Evolutionary conservation across 1,140 invertebrate genomes (phyloP).

Genomic region (Euschistus heros): DNA sequence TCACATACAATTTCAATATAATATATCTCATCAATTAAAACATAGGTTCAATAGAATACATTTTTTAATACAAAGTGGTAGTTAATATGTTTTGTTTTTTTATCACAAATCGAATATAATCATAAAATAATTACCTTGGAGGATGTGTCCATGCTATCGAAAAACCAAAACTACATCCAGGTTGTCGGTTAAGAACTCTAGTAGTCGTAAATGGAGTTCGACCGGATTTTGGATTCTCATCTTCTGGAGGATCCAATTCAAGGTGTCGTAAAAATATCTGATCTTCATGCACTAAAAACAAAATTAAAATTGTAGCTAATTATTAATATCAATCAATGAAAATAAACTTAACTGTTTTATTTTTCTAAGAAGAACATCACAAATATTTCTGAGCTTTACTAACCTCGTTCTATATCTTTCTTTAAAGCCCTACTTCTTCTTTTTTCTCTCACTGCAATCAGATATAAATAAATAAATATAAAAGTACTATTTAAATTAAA

Average conservation of each 20-base stretch:
- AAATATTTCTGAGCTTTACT: background rate
- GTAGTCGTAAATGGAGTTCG: slow-evolving; percentile 73
- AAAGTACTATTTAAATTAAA: background rate
- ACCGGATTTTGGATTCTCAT: slow-evolving; percentile 45
- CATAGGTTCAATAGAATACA: too few species aligned
- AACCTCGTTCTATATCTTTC: slow-evolving; percentile 24
- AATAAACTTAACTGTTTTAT: too few species aligned
- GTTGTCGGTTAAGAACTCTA: slow-evolving; percentile 46
- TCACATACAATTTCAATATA: too few species aligned
- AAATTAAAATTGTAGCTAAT: slow-evolving; percentile 15
- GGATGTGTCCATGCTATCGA: slow-evolving; percentile 86
- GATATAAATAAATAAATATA: background rate
- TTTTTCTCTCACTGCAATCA: slow-evolving; percentile 5
- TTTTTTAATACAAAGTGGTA: too few species aligned
- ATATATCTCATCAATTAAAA: too few species aligned
- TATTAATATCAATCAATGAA: background rate
- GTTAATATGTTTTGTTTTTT: too few species aligned
- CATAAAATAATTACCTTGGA: slow-evolving; percentile 39
- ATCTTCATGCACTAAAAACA: slow-evolving; percentile 38
- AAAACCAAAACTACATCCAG: slow-evolving; percentile 62
- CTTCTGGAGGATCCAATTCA: slow-evolving; percentile 62
- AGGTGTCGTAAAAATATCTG: slow-evolving; percentile 59
- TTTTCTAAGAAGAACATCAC: background rate
- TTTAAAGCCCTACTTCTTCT: slow-evolving; percentile 12
- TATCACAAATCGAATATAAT: background rate